Conservation (phyloP, 2,797 vertebrate species). For the Macropodus opercularis region DNA sequence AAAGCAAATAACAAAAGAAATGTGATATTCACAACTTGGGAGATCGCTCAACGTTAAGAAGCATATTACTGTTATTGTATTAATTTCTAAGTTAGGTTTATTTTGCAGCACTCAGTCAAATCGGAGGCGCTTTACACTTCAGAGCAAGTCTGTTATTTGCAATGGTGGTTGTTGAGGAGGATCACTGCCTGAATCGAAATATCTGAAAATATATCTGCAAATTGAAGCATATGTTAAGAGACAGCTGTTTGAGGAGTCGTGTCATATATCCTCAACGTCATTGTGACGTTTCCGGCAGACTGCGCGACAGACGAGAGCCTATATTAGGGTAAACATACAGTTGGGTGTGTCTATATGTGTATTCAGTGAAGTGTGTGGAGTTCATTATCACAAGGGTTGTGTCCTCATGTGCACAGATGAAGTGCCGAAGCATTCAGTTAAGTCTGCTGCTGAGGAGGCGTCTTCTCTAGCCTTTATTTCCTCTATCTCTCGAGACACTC, state of each 20-base stretch:
- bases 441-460: conserved; percentile 70
- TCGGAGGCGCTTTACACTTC: conserved; percentile 22
- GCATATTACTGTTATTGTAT: too few relatives aligned
- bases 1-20: conserved; percentile 31
- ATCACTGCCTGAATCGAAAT: conserved; percentile 22
- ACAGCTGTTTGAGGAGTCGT: background rate
- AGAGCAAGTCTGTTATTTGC: conserved; percentile 19
- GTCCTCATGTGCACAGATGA: conserved; percentile 70
- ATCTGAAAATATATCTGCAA: conserved; percentile 23
- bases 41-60: too few relatives aligned
- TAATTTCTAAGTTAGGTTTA: conserved; percentile 27
- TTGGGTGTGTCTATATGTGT: conserved; percentile 18
- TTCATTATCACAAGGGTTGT: conserved; percentile 65
- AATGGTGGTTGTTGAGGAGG: conserved; percentile 20
- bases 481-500: conserved; percentile 56
- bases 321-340: conserved; percentile 21
- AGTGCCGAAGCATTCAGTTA: conserved; percentile 73
- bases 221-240: conserved; percentile 25
- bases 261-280: conserved; percentile 19
- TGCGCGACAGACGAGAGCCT: conserved; percentile 21
- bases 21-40: conserved; percentile 7
- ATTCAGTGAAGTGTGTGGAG: conserved; percentile 31
- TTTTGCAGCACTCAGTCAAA: conserved; percentile 47
- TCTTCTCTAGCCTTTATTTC: conserved; percentile 66
- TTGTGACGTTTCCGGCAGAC: conserved; percentile 16